Evolutionary conservation across 2,113 vertebrate species (phyloP).

Genomic region (Conger conger): DNA sequence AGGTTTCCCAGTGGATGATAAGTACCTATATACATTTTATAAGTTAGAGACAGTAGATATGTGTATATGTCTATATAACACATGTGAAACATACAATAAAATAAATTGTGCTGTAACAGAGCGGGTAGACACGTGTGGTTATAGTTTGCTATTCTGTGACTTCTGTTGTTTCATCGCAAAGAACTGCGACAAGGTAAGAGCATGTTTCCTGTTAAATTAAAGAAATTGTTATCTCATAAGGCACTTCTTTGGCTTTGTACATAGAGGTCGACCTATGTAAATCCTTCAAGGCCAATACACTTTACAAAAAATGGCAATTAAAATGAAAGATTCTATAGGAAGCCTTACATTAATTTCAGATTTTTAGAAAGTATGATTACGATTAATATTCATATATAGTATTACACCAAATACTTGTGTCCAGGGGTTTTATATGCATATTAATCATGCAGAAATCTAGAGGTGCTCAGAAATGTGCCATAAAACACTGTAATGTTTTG

Average conservation of each 20-base stretch:
- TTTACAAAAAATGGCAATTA: neutral
- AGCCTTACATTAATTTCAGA: neutral
- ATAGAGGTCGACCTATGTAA: conserved; percentile 55
- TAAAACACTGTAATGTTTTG: too few species aligned
- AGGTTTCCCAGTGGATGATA: conserved; percentile 19
- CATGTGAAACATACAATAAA: neutral
- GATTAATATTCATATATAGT: too few species aligned
- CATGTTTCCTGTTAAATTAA: conserved; percentile 36
- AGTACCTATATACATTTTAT: neutral
- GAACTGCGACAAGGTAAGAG: conserved; percentile 66
- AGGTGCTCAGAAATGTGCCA: too few species aligned
- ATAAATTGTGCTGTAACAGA: neutral
- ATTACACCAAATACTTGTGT: too few species aligned
- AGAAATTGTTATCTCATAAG: conserved; percentile 48
- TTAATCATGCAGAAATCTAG: too few species aligned
- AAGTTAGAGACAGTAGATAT: too few species aligned
- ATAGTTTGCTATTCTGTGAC: conserved; percentile 37
- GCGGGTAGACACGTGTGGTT: conserved; percentile 9
- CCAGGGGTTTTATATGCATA: too few species aligned
- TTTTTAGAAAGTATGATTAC: neutral
- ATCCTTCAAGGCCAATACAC: neutral
- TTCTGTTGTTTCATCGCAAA: conserved; percentile 49
- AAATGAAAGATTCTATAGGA: neutral
- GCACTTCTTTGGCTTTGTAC: conserved; percentile 33
- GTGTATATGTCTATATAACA: too few species aligned